phyloP scores from a whole-genome alignment of 1,140 invertebrate species.

The Drosophila serrata region DNA sequence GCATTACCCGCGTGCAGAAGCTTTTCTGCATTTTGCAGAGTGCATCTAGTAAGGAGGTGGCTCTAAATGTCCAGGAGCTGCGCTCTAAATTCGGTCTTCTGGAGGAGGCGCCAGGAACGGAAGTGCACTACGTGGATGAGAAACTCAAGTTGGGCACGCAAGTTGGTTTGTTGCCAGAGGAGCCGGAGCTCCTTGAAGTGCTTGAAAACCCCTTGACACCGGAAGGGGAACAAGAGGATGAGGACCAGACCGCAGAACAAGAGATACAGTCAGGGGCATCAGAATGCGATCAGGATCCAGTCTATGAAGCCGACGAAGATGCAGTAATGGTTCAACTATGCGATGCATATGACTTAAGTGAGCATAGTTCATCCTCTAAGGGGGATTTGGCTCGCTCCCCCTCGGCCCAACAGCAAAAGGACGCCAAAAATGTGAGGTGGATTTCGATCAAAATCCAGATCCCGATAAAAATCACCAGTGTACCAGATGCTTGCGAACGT shows the following conservation, averaged over 20 bases:
- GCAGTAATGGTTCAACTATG: conserved; percentile 38
- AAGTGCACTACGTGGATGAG: conserved; percentile 70
- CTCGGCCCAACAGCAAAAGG: not conserved
- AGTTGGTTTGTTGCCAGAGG: conserved; percentile 31
- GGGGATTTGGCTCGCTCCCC: not conserved
- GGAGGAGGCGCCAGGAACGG: conserved; percentile 52
- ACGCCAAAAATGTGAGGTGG: not conserved
- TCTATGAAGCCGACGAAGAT: conserved; percentile 12
- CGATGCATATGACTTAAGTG: conserved; percentile 35
- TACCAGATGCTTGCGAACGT: conserved; percentile 44
- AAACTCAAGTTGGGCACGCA: conserved; percentile 57
- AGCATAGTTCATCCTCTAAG: conserved; percentile 3
- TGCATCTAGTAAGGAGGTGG: conserved; percentile 14
- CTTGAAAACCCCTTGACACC: conserved; percentile 63
- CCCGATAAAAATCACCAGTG: conserved; percentile 46
- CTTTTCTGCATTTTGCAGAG: conserved; percentile 61
- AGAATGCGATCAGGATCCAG: not conserved
- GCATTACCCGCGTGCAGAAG: conserved; percentile 67
- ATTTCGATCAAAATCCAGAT: not conserved
- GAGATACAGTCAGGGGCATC: not conserved
- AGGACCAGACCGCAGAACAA: conserved; percentile 6
- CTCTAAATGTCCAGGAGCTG: conserved; percentile 51
- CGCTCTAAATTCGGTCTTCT: conserved; percentile 48
- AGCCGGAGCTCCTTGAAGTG: conserved; percentile 46
- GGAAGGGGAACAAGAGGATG: not conserved